A percentile compares a stretch with the other conserved stretches of the same genome.
phyloP scores from a whole-genome alignment of 2,113 vertebrate species.

The Pogonocichla stellata region DNA sequence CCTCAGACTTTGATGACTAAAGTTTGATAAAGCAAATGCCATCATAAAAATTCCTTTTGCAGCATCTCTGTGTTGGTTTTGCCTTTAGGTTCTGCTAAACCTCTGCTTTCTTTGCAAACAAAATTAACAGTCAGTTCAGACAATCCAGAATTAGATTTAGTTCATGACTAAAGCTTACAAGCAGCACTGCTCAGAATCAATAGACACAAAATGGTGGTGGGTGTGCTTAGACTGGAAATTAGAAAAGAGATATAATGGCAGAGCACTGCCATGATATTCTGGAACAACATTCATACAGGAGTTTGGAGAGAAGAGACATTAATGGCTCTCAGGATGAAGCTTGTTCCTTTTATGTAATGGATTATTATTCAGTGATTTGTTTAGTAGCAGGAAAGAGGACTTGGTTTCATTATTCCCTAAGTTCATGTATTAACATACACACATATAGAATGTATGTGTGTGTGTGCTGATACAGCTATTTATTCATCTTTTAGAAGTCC shows the following conservation, averaged over 20 bases:
- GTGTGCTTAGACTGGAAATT: background rate
- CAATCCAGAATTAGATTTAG: background rate
- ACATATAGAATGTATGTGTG: background rate
- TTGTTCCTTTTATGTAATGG: background rate
- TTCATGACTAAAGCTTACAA: background rate
- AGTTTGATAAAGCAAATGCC: background rate
- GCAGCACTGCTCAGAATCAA: background rate
- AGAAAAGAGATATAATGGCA: background rate
- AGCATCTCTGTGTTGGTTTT: background rate
- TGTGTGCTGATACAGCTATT: background rate
- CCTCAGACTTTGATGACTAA: background rate
- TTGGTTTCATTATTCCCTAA: background rate
- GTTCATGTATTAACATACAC: background rate
- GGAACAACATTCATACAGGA: background rate
- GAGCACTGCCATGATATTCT: background rate
- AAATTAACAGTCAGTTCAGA: background rate
- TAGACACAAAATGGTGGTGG: background rate
- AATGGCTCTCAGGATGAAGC: background rate
- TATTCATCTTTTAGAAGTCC: background rate
- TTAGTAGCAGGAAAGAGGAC: background rate
- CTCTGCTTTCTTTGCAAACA: background rate
- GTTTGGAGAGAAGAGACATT: background rate
- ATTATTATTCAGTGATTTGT: background rate
- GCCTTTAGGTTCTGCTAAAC: background rate
- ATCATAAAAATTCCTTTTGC: background rate